Evolutionary conservation across 2,113 vertebrate species (phyloP), one percentile per base, ranked within the genome.

Genomic region (Sapajus apella): DNA sequence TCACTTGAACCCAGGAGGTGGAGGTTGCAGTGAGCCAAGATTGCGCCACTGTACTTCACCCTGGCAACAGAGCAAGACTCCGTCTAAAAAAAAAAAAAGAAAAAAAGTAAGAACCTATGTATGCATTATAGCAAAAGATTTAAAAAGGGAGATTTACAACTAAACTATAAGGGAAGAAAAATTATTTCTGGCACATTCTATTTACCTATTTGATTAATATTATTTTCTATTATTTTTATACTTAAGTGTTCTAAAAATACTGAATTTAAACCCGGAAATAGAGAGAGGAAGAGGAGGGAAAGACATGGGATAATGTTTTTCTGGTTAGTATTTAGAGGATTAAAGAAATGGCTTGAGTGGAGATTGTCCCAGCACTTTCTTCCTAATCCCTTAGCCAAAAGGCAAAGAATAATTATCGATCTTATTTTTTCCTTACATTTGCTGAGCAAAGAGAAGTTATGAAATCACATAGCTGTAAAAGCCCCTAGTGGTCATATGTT

Each of bases 251-350:
- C 43, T 89, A 81, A 90, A 95, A 93, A 75, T 91, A 82, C 6
- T 90, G 43, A 6, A 96, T 77, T 90, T 93, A 2, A 12, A 80
- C 20, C 61, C 91, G 68, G 90, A 96, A 92, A 92, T 58, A 94
- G 12, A 89, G 1, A 35, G 3, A 75, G 27, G 56, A 52, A 21
- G 64, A 61, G 16, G 52, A 64, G 32, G 30, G 90, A 70, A 93
- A n/a, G 23, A 61, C n/a, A 61, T 70, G 7, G 82, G 37, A 35
- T 93, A 43, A 77, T 64, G 50, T 93, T 91, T 84, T 92, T 55
- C 40, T 83, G 35, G 30, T 61, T 61, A 52, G 43, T 73, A 90
- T 25, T 50, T 87, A 18, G 43, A 70, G 3, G 68, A 40, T 86
- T 92, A 89, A 92, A 75, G n/a, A 92, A 95, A 86, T 92, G 35